These are phyloP conservation scores for Rotaria socialis DNA, from an alignment of 2,888 invertebrate species.

Conservation along the genomic window DNA sequence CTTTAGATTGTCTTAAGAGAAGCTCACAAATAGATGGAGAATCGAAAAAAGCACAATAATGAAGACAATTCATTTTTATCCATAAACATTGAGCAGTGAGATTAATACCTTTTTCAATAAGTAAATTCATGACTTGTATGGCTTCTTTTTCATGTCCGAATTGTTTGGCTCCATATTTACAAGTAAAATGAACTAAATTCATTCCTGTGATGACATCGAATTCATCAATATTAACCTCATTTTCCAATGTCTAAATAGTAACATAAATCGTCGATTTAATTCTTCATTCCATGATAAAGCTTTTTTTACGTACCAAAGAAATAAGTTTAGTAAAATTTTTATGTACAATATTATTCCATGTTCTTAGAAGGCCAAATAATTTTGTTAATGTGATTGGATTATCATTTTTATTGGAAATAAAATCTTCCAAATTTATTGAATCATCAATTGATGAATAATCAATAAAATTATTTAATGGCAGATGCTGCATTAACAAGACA, in stretches of 20 bases:
- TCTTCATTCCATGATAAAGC: neutral
- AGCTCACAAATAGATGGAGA: constrained; percentile 59
- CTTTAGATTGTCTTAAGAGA: constrained; percentile 53
- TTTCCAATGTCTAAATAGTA: constrained; percentile 57
- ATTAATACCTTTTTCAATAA: constrained; percentile 33
- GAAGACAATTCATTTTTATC: constrained; percentile 63
- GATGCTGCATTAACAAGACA: neutral
- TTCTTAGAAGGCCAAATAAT: neutral
- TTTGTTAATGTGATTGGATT: neutral
- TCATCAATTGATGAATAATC: constrained; percentile 22
- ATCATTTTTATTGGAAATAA: neutral
- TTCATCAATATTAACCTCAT: constrained; percentile 61
- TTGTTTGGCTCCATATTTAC: constrained; percentile 62
- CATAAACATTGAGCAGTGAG: constrained; percentile 55
- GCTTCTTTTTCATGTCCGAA: constrained; percentile 58
- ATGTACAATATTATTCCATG: neutral
- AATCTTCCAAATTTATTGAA: neutral
- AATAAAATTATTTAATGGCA: neutral
- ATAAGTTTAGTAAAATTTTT: neutral
- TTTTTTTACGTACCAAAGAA: neutral
- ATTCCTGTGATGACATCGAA: constrained; percentile 63
- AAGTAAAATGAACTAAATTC: constrained; percentile 62
- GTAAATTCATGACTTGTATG: neutral
- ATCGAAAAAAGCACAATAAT: constrained; percentile 63
- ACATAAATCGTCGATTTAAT: neutral